phyloP scores from a whole-genome alignment of 2,888 invertebrate species.

The Napeogenes inachia region DNA sequence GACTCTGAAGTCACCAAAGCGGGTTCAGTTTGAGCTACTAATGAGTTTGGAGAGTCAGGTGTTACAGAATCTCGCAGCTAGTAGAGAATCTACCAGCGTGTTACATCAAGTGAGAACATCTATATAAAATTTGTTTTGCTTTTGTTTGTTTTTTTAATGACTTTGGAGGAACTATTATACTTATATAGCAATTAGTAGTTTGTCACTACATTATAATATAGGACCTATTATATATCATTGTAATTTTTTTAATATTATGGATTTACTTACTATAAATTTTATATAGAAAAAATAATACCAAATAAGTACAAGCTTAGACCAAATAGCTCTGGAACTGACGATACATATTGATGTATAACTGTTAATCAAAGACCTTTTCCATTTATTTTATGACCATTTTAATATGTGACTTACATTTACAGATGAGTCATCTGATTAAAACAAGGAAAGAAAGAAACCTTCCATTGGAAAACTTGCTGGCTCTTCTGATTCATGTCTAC shows the following conservation, averaged over 20 bases:
- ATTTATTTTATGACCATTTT: background rate
- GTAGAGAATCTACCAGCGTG: slow-evolving; percentile 76
- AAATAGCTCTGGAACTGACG: no score
- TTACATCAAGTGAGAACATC: slow-evolving; percentile 59
- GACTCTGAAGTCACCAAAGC: slow-evolving; percentile 75
- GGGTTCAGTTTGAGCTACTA: slow-evolving; percentile 75
- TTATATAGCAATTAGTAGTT: no score
- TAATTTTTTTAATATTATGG: no score
- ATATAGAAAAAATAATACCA: no score
- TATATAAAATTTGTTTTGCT: background rate
- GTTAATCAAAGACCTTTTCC: no score
- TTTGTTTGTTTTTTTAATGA: no score
- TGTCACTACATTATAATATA: no score
- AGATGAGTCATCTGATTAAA: slow-evolving; percentile 78
- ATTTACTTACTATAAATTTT: no score
- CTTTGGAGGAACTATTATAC: no score
- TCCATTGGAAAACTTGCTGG: slow-evolving; percentile 76
- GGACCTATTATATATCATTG: no score
- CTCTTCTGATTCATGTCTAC: slow-evolving; percentile 78
- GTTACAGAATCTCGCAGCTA: slow-evolving; percentile 73
- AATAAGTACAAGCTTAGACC: no score
- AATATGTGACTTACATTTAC: slow-evolving; percentile 29
- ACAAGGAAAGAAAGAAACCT: slow-evolving; percentile 72
- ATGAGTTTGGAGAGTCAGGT: slow-evolving; percentile 80
- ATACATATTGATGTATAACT: no score